phyloP scores from a whole-genome alignment of 2,888 invertebrate species.

The Smittia aterrima region DNA sequence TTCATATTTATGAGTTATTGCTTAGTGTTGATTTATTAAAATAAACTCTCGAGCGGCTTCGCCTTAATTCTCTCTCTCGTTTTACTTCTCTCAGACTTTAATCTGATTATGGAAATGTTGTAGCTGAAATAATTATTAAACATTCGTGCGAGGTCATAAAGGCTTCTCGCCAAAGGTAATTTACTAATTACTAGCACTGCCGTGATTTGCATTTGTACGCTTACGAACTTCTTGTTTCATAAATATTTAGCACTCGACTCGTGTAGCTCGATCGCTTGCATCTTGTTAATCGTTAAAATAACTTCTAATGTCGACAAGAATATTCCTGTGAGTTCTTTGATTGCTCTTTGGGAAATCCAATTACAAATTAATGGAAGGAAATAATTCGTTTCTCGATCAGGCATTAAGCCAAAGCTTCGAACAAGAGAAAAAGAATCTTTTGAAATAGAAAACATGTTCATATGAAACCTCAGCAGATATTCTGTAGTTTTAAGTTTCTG shows the following conservation, averaged over 20 bases:
- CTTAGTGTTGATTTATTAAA: slow-evolving; percentile 5
- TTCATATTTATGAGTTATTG: not conserved
- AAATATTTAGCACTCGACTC: not conserved
- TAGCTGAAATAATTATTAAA: not conserved
- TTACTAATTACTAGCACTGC: slow-evolving; percentile 1
- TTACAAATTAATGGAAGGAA: not conserved
- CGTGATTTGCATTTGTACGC: slow-evolving; percentile 1
- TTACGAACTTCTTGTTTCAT: not conserved
- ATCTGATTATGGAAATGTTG: not conserved
- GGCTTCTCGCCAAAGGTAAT: not conserved
- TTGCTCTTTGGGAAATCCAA: not conserved
- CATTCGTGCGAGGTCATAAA: not conserved
- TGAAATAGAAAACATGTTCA: not conserved
- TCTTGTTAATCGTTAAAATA: slow-evolving; percentile 38
- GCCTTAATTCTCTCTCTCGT: not conserved
- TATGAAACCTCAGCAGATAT: slow-evolving; percentile 14
- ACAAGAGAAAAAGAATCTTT: not conserved
- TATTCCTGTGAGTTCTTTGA: not conserved
- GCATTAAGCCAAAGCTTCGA: not conserved
- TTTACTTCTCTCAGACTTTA: no score
- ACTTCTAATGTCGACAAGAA: not conserved
- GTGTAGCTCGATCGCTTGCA: slow-evolving; percentile 20
- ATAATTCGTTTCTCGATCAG: not conserved
- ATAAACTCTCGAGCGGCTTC: not conserved
- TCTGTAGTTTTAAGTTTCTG: slow-evolving; percentile 18